Percentiles rank a stretch among this genome's conserved stretches.
Conservation (phyloP, 2,888 invertebrate genomes). For the Dorcus hopei region DNA sequence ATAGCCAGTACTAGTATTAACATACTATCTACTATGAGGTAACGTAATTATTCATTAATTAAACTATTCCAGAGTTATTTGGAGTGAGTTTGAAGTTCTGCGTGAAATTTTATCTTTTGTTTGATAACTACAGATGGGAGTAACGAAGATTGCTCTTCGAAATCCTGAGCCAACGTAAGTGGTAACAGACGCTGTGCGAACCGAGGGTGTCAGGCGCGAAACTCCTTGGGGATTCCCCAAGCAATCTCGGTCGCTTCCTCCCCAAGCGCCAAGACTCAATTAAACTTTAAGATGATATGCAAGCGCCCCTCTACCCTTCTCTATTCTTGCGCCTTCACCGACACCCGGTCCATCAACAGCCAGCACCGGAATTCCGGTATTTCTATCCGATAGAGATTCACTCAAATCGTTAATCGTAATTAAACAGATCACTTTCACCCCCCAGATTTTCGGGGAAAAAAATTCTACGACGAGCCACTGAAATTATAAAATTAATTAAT, state of each 20-base stretch:
- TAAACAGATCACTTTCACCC: too few relatives aligned
- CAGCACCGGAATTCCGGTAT: slow-evolving; percentile 32
- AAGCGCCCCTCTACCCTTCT: slow-evolving; percentile 39
- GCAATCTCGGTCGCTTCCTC: slow-evolving; percentile 51
- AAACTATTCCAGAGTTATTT: too few relatives aligned
- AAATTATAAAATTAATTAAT: too few relatives aligned
- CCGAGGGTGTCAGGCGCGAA: slow-evolving; percentile 43
- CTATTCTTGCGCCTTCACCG: slow-evolving; percentile 29
- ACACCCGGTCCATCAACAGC: slow-evolving; percentile 28
- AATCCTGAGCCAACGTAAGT: slow-evolving; percentile 32
- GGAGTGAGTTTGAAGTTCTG: slow-evolving; percentile 7
- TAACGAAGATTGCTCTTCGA: slow-evolving; percentile 31
- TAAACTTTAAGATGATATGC: slow-evolving; percentile 70
- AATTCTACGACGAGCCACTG: too few relatives aligned
- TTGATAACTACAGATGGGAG: slow-evolving; percentile 43
- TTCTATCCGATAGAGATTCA: slow-evolving; percentile 10
- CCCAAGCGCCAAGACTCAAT: slow-evolving; percentile 62
- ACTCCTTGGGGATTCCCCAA: slow-evolving; percentile 49
- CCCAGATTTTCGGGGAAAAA: too few relatives aligned
- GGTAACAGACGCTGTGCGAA: slow-evolving; percentile 41
- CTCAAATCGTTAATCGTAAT: background rate
- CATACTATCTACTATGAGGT: too few relatives aligned
- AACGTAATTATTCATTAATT: too few relatives aligned
- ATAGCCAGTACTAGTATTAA: too few relatives aligned
- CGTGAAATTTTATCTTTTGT: slow-evolving; percentile 49